These are phyloP conservation scores for Helicoverpa zea DNA, from an alignment of 1,140 invertebrate species.

Conservation along the genomic window DNA sequence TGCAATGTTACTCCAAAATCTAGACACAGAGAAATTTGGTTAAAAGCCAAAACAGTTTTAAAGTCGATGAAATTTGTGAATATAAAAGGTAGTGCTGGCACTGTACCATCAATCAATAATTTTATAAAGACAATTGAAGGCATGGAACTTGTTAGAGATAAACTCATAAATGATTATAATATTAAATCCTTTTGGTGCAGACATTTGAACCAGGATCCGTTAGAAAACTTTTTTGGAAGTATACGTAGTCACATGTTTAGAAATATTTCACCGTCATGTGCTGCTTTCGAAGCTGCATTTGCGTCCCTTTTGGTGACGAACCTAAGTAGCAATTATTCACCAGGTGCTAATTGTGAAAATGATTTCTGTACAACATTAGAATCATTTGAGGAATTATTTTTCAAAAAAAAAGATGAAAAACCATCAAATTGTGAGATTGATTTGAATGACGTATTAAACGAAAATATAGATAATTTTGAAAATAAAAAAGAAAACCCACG, in stretches of 20 bases:
- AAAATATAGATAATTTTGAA: background rate
- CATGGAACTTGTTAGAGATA: background rate
- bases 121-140: background rate
- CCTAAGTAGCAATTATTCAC: background rate
- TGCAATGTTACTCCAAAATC: background rate
- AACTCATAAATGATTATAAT: background rate
- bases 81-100: background rate
- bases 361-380: background rate
- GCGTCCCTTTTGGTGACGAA: background rate
- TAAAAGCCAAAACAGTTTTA: background rate
- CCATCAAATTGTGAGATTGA: background rate
- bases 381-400: background rate
- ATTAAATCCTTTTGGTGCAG: conserved; percentile 10
- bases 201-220: background rate
- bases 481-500: background rate
- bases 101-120: background rate
- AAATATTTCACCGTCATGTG: background rate
- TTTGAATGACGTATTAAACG: background rate
- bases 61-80: too few relatives aligned
- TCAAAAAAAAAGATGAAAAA: background rate
- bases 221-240: background rate
- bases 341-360: background rate
- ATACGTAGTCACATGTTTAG: background rate
- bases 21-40: background rate
- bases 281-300: background rate